phyloP scores from a whole-genome alignment of 1,140 invertebrate genomes.

The Neodiprion lecontei region DNA sequence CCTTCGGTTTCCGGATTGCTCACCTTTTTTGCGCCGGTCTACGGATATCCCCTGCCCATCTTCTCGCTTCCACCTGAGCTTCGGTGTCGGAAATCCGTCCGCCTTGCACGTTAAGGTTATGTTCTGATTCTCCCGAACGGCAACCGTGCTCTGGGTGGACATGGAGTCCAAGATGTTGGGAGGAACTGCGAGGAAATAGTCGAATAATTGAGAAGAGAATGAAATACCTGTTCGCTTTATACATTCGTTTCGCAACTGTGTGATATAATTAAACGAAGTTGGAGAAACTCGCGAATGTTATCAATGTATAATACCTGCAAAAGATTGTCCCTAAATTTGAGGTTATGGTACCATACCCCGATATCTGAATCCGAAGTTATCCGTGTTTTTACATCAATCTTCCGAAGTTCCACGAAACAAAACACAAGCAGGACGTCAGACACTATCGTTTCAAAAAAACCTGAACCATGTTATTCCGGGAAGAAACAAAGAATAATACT shows the following conservation, averaged over 20 bases:
- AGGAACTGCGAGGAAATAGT: conserved; percentile 72
- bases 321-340: too few relatives aligned
- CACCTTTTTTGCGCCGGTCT: conserved; percentile 84
- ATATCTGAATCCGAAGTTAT: too few relatives aligned
- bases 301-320: too few relatives aligned
- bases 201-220: conserved; percentile 18
- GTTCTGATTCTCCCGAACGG: conserved; percentile 88
- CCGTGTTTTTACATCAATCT: too few relatives aligned
- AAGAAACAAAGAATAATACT: too few relatives aligned
- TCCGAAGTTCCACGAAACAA: too few relatives aligned
- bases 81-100: conserved; percentile 86
- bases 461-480: too few relatives aligned
- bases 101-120: conserved; percentile 88
- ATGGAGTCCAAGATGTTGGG: conserved; percentile 87
- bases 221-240: background rate
- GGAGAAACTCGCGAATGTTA: too few relatives aligned
- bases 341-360: too few relatives aligned
- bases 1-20: conserved; percentile 12
- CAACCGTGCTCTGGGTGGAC: conserved; percentile 86
- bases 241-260: background rate
- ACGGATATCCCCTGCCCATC: conserved; percentile 84
- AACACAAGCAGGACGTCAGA: too few relatives aligned
- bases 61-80: conserved; percentile 89
- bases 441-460: too few relatives aligned
- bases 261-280: too few relatives aligned